Conservation (phyloP, 2,113 vertebrate species). For the Cnemophilus loriae region DNA sequence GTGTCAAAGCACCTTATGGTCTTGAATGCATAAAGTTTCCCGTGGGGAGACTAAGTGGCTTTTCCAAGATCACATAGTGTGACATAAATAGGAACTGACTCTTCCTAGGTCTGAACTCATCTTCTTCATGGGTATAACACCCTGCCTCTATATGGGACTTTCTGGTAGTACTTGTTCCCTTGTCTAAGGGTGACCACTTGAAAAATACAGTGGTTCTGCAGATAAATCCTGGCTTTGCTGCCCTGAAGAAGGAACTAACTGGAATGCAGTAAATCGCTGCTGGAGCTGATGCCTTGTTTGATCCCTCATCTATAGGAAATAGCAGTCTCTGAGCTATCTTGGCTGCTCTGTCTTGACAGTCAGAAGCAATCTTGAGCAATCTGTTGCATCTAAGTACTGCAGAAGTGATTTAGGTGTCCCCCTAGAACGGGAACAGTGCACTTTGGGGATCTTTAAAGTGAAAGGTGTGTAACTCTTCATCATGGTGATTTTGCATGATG, state of each 20-base stretch:
- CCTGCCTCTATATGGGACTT: background rate
- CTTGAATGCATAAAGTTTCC: background rate
- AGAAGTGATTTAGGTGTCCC: background rate
- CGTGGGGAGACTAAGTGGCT: background rate
- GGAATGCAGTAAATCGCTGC: background rate
- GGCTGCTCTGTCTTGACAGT: background rate
- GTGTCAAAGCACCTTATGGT: background rate
- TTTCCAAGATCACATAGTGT: background rate
- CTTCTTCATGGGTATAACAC: background rate
- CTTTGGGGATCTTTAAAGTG: background rate
- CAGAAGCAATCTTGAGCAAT: background rate
- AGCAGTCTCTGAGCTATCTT: background rate
- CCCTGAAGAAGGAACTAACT: background rate
- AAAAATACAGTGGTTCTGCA: background rate
- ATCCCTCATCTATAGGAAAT: background rate
- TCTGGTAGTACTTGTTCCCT: background rate
- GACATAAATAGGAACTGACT: background rate
- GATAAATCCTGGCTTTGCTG: background rate
- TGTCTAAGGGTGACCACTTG: background rate
- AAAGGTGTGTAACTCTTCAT: background rate
- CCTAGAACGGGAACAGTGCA: background rate
- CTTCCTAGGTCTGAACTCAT: background rate
- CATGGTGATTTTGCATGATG: background rate
- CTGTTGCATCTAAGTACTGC: background rate
- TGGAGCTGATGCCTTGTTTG: background rate